Percentiles rank a stretch among this genome's conserved stretches.
These are phyloP conservation scores for Shargacucullia verbasci DNA, from an alignment of 2,888 invertebrate genomes.

Conservation along the genomic window DNA sequence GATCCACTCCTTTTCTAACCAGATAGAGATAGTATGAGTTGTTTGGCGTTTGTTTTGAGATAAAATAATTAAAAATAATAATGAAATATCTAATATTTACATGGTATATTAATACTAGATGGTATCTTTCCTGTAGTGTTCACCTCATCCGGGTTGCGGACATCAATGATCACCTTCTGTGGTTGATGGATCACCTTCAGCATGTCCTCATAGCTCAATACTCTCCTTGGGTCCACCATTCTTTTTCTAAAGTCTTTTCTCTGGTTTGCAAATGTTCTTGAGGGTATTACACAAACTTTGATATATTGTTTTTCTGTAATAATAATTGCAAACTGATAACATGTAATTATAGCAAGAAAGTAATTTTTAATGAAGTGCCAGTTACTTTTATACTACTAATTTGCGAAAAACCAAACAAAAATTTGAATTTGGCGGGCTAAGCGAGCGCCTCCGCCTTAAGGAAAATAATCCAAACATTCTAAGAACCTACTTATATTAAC, in stretches of 20 bases:
- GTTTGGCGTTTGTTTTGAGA: too few species aligned
- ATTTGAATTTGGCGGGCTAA: too few species aligned
- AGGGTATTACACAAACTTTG: slow-evolving; percentile 2
- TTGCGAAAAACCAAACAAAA: too few species aligned
- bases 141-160: slow-evolving; percentile 92
- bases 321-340: slow-evolving; percentile 11
- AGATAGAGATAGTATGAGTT: too few species aligned
- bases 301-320: slow-evolving; percentile 26
- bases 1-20: too few species aligned
- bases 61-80: neutral
- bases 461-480: too few species aligned
- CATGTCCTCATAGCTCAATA: slow-evolving; percentile 82
- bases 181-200: slow-evolving; percentile 77
- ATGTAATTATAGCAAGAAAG: neutral
- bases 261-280: slow-evolving; percentile 46
- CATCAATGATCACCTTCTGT: slow-evolving; percentile 91
- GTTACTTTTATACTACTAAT: too few species aligned
- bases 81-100: slow-evolving; percentile 76
- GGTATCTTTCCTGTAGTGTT: slow-evolving; percentile 92
- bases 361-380: neutral
- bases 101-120: slow-evolving; percentile 93
- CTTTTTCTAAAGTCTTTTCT: slow-evolving; percentile 41
- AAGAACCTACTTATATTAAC: too few species aligned
- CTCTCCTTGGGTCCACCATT: slow-evolving; percentile 79
- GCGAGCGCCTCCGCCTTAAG: too few species aligned